These are phyloP conservation scores for Yponomeuta sedellus DNA, from an alignment of 2,888 invertebrate genomes.

Conservation along the genomic window DNA sequence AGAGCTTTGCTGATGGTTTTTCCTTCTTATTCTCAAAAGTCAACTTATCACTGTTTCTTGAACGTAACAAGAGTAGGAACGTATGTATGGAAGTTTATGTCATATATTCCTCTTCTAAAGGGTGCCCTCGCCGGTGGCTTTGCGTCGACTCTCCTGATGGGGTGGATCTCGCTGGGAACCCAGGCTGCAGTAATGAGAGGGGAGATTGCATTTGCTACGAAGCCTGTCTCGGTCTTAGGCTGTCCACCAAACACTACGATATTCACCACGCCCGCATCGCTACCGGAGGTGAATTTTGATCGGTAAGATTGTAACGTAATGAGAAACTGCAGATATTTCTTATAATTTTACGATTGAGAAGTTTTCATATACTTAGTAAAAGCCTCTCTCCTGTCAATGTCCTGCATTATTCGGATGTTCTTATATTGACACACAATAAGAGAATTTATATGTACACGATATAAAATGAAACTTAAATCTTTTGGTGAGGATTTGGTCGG, in stretches of 20 bases:
- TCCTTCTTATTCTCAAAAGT: too few species aligned
- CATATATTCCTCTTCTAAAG: conserved; percentile 38
- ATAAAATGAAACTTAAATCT: too few species aligned
- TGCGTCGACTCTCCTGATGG: conserved; percentile 76
- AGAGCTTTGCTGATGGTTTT: too few species aligned
- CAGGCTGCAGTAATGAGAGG: conserved; percentile 81
- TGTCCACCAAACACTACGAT: conserved; percentile 56
- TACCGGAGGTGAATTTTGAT: neutral
- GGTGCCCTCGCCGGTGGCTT: conserved; percentile 81
- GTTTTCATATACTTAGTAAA: neutral
- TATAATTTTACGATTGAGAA: neutral
- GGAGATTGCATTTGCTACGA: conserved; percentile 75
- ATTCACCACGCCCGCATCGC: conserved; percentile 21
- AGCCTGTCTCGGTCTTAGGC: conserved; percentile 78
- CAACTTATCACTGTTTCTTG: too few species aligned
- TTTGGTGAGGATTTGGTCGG: too few species aligned
- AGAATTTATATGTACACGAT: too few species aligned
- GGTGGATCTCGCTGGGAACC: conserved; percentile 83
- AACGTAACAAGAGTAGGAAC: too few species aligned
- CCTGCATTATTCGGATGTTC: too few species aligned
- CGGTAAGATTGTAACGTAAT: neutral
- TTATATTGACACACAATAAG: too few species aligned
- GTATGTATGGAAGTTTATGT: too few species aligned
- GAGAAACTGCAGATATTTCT: neutral
- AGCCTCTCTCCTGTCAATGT: neutral